These are phyloP conservation scores for Pseudomyrmex gracilis DNA, from an alignment of 1,140 invertebrate species.

Conservation along the genomic window DNA sequence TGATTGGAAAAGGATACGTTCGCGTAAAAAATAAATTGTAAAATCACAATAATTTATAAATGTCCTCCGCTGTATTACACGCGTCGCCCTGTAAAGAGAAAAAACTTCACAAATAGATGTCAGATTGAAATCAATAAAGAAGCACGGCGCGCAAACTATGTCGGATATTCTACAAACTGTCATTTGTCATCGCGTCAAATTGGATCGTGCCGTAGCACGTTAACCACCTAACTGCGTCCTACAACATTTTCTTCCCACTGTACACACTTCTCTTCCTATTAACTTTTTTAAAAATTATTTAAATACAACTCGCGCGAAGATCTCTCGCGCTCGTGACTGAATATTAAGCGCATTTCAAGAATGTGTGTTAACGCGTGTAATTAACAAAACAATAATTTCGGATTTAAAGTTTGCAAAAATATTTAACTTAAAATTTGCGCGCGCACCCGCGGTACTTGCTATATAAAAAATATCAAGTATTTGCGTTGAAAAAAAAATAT, in stretches of 20 bases:
- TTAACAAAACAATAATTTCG: background rate
- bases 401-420: background rate
- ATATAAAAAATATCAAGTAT: background rate
- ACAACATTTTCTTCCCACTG: background rate
- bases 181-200: background rate
- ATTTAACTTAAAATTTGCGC: conserved; percentile 16
- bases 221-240: conserved; percentile 14
- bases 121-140: background rate
- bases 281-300: too few species aligned
- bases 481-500: background rate
- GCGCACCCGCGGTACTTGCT: too few species aligned
- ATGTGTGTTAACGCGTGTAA: background rate
- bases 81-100: background rate
- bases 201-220: background rate
- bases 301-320: too few species aligned
- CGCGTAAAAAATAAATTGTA: too few species aligned
- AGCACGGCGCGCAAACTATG: background rate
- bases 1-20: too few species aligned
- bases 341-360: conserved; percentile 1
- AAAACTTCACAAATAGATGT: conserved; percentile 1
- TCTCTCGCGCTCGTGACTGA: too few species aligned
- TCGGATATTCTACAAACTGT: background rate
- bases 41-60: too few species aligned
- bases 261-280: too few species aligned
- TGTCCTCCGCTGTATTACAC: too few species aligned